Conservation (phyloP, 2,888 invertebrate species). For the Hydroisotoma schaefferi region DNA sequence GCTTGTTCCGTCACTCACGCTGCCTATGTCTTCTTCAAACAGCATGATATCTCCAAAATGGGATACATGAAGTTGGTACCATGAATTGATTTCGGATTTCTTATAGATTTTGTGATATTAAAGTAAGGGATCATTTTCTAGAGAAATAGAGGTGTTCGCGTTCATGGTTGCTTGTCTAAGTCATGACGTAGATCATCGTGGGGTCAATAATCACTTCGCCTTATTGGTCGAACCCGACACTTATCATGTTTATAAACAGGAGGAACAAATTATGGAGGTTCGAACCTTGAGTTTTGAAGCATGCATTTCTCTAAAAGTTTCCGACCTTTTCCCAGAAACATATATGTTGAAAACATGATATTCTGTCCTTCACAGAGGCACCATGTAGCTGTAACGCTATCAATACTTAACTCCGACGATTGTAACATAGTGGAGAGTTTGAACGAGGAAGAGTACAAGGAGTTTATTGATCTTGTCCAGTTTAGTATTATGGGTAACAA, state of each 20-base stretch:
- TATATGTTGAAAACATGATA: too few relatives aligned
- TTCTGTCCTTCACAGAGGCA: slow-evolving; percentile 15
- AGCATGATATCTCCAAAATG: slow-evolving; percentile 13
- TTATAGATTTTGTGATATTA: neutral
- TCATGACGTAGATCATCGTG: slow-evolving; percentile 32
- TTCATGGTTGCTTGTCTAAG: slow-evolving; percentile 21
- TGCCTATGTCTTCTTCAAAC: slow-evolving; percentile 21
- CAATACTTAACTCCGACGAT: slow-evolving; percentile 24
- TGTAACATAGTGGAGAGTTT: slow-evolving; percentile 25
- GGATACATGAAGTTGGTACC: slow-evolving; percentile 19
- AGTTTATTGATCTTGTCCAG: slow-evolving; percentile 25
- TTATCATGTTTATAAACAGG: slow-evolving; percentile 25
- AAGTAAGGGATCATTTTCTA: neutral
- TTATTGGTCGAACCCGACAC: slow-evolving; percentile 15
- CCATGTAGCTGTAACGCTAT: slow-evolving; percentile 22
- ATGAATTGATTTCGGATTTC: neutral
- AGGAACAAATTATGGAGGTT: slow-evolving; percentile 7
- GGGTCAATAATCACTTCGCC: slow-evolving; percentile 24
- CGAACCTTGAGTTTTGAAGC: neutral
- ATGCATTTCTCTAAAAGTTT: too few relatives aligned
- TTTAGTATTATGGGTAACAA: slow-evolving; percentile 23
- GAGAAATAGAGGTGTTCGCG: slow-evolving; percentile 25
- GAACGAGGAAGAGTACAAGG: slow-evolving; percentile 24
- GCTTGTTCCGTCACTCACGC: slow-evolving; percentile 27
- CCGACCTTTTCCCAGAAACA: too few relatives aligned